A percentile compares a stretch with the other conserved stretches of the same genome.
Evolutionary conservation across 2,888 invertebrate genomes (phyloP).

Genomic region (Deilephila porcellus): DNA sequence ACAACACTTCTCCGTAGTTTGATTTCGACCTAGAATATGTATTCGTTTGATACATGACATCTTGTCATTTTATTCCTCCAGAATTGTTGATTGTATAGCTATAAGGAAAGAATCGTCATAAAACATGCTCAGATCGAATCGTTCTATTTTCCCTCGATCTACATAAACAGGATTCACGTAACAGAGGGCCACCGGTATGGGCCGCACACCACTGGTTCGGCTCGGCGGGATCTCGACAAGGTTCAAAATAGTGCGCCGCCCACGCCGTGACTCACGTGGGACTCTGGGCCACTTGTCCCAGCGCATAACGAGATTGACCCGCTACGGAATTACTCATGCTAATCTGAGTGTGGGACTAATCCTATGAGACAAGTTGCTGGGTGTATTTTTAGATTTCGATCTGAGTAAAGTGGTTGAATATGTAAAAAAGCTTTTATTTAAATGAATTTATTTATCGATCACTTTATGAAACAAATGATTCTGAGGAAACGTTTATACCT

Average conservation of each 20-base stretch:
- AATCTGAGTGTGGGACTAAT: slow-evolving; percentile 1
- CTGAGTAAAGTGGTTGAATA: neutral
- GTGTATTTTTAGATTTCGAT: slow-evolving; percentile 3
- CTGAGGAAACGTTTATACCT: too few species aligned
- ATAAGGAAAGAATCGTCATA: too few species aligned
- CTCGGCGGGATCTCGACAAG: slow-evolving; percentile 43
- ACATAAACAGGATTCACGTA: neutral
- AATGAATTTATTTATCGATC: neutral
- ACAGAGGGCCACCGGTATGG: slow-evolving; percentile 27
- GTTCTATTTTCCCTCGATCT: neutral
- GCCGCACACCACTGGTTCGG: slow-evolving; percentile 37
- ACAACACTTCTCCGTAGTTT: too few species aligned
- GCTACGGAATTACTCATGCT: slow-evolving; percentile 6
- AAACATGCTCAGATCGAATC: neutral
- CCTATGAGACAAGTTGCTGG: neutral
- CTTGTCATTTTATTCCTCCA: too few species aligned
- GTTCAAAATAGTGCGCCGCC: slow-evolving; percentile 26
- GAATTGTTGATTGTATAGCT: too few species aligned
- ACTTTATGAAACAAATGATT: too few species aligned
- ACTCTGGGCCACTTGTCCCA: slow-evolving; percentile 8
- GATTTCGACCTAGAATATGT: too few species aligned
- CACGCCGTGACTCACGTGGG: slow-evolving; percentile 23
- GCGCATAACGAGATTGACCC: slow-evolving; percentile 16
- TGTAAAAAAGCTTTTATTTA: neutral
- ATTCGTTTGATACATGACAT: too few species aligned